Evolutionary conservation across 2,797 vertebrate genomes (phyloP).

Genomic region (Erethizon dorsatum): DNA sequence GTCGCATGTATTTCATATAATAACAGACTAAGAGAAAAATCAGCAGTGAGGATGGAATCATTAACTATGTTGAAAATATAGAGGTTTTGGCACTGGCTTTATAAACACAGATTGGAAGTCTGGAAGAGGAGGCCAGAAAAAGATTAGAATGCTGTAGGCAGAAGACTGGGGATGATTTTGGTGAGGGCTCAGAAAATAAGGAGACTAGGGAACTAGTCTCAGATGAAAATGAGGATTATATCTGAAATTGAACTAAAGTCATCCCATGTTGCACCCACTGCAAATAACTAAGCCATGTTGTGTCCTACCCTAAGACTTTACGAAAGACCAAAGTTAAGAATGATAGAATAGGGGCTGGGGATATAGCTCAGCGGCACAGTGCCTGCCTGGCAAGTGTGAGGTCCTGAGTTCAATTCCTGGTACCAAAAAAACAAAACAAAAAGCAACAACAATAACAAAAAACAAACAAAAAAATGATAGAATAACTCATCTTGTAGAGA

Average conservation of each 20-base stretch:
- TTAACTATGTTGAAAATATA: background rate
- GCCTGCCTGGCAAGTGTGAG: too few relatives aligned
- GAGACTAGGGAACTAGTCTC: background rate
- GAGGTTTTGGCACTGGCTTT: background rate
- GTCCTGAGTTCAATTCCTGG: too few relatives aligned
- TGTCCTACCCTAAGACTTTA: background rate
- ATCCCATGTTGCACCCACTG: background rate
- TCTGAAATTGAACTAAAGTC: background rate
- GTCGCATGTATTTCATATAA: background rate
- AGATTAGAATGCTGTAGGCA: background rate
- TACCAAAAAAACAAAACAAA: too few relatives aligned
- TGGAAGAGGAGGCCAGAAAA: background rate
- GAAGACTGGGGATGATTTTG: background rate
- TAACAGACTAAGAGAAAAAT: background rate
- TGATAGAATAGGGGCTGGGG: background rate
- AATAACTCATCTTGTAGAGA: background rate
- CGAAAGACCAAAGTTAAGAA: background rate
- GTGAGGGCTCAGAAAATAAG: background rate
- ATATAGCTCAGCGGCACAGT: too few relatives aligned
- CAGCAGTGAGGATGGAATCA: background rate
- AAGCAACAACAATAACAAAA: too few relatives aligned
- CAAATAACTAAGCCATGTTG: background rate
- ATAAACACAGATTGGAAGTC: background rate
- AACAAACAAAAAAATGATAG: background rate
- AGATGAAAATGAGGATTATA: background rate